Evolutionary conservation across 2,797 vertebrate species (phyloP), one percentile per base, ranked within the genome.

Genomic region (Sylvia borin): DNA sequence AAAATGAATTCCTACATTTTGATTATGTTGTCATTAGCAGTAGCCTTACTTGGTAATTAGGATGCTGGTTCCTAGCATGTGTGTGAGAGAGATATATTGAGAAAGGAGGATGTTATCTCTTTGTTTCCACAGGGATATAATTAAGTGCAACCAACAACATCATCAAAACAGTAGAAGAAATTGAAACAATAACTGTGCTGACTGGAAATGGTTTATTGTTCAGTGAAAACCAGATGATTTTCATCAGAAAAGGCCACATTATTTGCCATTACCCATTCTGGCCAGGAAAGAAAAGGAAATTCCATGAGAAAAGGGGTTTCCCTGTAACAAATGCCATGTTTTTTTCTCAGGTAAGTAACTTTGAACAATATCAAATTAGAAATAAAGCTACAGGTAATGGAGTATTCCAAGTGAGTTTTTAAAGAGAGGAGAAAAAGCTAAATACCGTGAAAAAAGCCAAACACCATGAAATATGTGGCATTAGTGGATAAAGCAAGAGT

Each of bases 1-100:
- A 94, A 91, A 92, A 92, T 85, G 83, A 90, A 85, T 93, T 96
- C 90, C 70, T 72, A 91, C 81, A 90, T 92, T 95, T 94, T 83
- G 82, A 93, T 94, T 95, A 95, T 94, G 96, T 95, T 96, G 87
- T 95, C 54, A 51, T 96, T 92, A 95, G 84, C 80, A 96, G 71
- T 91, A 94, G 89, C 85, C 95, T 94, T 71, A 79, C 91, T 90
- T 15, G 4, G 81, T 88, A 92, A 88, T 94, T 95, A 95, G 86
- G 78, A 92, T 84, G 84, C 61, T 82, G 90, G 38, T 66, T 92
- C 72, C 77, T 95, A 91, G 81, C 75, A 89, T 75, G 79, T 93
- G 93, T 91, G 77, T 8, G 83, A 71, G 87, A 82, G 87, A 95
- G 88, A 95, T 77, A 89, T 74, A 91, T 20, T 53, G 85, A 92